Conservation (phyloP, 2,888 invertebrate genomes). For the Mesorhabditis belari region DNA sequence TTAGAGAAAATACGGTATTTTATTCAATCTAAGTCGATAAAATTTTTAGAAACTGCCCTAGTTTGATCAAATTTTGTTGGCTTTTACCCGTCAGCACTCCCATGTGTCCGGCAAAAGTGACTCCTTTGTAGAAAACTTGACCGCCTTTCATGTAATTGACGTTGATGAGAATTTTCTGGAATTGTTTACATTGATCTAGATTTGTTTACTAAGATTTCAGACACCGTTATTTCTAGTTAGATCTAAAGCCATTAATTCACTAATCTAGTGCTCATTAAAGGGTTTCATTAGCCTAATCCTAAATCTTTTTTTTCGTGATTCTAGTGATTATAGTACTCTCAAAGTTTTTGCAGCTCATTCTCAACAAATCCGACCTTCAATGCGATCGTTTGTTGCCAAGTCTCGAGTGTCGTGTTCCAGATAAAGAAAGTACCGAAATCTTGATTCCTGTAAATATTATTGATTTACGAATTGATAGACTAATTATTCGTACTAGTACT, state of each 20-base stretch:
- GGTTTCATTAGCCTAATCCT: neutral
- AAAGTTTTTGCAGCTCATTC: neutral
- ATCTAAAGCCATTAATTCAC: no score
- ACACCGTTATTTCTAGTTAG: no score
- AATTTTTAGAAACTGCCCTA: no score
- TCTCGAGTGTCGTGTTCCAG: slow-evolving; percentile 11
- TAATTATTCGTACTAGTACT: no score
- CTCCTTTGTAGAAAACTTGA: slow-evolving; percentile 56
- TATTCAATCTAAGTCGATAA: no score
- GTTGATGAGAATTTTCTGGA: slow-evolving; percentile 49
- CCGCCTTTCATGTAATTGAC: slow-evolving; percentile 53
- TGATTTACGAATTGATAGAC: neutral
- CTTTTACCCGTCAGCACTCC: slow-evolving; percentile 56
- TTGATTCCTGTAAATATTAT: slow-evolving; percentile 52
- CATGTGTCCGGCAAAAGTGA: slow-evolving; percentile 59
- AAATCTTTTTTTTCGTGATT: neutral
- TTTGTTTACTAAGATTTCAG: no score
- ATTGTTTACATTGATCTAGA: no score
- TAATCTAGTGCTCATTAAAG: no score
- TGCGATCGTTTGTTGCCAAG: slow-evolving; percentile 15
- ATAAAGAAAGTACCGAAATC: slow-evolving; percentile 57
- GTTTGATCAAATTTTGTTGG: no score
- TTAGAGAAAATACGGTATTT: no score
- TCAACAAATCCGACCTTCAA: slow-evolving; percentile 10
- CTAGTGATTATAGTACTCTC: neutral